These are phyloP conservation scores for Fratercula arctica DNA, from an alignment of 2,797 vertebrate species.

Conservation along the genomic window DNA sequence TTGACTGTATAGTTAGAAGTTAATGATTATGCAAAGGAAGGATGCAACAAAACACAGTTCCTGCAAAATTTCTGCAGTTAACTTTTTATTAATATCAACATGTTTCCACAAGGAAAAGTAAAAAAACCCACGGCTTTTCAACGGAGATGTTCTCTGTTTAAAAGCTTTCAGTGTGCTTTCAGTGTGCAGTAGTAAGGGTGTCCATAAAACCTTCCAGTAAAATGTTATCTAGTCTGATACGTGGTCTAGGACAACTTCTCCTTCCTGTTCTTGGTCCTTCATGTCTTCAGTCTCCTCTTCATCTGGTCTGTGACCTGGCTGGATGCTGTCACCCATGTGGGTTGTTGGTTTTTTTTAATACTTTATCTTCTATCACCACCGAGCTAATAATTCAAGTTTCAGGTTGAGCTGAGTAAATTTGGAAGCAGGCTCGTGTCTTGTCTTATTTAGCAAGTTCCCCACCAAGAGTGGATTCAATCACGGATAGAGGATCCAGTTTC, in stretches of 20 bases:
- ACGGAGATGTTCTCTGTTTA: fast-evolving
- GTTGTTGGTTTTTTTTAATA: neutral
- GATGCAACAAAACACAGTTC: neutral
- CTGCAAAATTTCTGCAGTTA: neutral
- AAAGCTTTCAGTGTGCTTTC: neutral
- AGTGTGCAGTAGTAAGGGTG: neutral
- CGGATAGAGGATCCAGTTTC: neutral
- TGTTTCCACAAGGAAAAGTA: neutral
- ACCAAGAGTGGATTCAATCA: neutral
- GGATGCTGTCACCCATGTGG: neutral
- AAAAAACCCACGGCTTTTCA: neutral
- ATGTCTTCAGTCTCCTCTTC: neutral
- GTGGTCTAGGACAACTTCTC: neutral
- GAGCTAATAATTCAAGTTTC: neutral
- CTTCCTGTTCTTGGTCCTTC: neutral
- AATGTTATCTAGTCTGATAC: neutral
- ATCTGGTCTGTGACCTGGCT: neutral
- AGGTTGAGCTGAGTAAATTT: neutral
- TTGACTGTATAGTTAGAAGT: neutral
- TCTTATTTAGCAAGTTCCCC: neutral
- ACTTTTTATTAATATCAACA: neutral
- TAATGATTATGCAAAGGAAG: neutral
- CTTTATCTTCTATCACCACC: neutral
- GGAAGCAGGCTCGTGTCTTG: neutral
- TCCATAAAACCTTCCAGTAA: neutral